These are phyloP conservation scores for Eumaeus atala DNA, from an alignment of 1,140 invertebrate genomes.

Conservation along the genomic window DNA sequence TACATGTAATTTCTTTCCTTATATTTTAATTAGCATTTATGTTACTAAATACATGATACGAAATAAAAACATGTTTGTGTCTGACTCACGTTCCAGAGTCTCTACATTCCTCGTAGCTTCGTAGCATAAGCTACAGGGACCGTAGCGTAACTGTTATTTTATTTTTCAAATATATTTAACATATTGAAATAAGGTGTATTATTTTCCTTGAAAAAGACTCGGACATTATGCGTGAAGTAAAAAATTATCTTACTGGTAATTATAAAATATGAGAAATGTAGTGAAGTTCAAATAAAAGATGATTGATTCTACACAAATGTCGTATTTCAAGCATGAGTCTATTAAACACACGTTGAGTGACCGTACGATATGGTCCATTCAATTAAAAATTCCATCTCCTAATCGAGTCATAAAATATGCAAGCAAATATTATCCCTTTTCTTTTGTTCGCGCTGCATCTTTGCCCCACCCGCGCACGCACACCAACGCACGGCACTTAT, in stretches of 20 bases:
- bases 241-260: too few species aligned
- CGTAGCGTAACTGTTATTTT: neutral
- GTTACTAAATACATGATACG: too few species aligned
- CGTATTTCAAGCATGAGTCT: too few species aligned
- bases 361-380: slow-evolving; percentile 62
- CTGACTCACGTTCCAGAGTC: neutral
- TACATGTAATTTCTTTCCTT: too few species aligned
- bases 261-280: too few species aligned
- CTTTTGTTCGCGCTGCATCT: slow-evolving; percentile 71
- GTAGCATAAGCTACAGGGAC: slow-evolving; percentile 29
- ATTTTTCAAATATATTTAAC: too few species aligned
- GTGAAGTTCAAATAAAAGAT: too few species aligned
- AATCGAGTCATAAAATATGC: slow-evolving; percentile 74
- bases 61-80: neutral
- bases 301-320: too few species aligned
- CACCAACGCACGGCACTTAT: slow-evolving; percentile 65
- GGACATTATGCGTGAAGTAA: too few species aligned
- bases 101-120: slow-evolving; percentile 27
- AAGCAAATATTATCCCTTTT: slow-evolving; percentile 74
- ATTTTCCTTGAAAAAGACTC: too few species aligned
- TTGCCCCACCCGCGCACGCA: slow-evolving; percentile 72
- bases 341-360: slow-evolving; percentile 42
- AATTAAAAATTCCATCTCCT: slow-evolving; percentile 75
- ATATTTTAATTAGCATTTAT: too few species aligned
- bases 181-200: too few species aligned